phyloP scores from a whole-genome alignment of 2,888 invertebrate species.

The Agrochola macilenta region DNA sequence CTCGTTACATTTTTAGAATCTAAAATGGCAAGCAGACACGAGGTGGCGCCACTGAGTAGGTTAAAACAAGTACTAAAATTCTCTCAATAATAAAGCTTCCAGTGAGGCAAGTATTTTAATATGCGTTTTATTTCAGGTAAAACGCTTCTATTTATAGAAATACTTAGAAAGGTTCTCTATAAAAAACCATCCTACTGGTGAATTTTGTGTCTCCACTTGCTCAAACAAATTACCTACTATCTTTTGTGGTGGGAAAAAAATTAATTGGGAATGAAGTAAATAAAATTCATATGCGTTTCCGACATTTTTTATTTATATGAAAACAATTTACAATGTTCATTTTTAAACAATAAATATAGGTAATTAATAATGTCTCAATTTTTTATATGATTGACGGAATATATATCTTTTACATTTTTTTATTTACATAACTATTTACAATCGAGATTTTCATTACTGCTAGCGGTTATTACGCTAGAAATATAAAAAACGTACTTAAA shows the following conservation, averaged over 20 bases:
- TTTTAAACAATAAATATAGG: conserved; percentile 88
- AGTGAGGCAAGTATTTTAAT: too few relatives aligned
- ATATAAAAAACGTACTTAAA: conserved; percentile 81
- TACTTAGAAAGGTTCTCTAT: background rate
- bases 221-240: background rate
- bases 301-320: conserved; percentile 87
- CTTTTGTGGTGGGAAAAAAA: background rate
- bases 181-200: background rate
- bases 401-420: conserved; percentile 82
- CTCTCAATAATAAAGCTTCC: too few relatives aligned
- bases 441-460: conserved; percentile 71
- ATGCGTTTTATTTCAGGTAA: too few relatives aligned
- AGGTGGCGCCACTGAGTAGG: too few relatives aligned
- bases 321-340: conserved; percentile 87
- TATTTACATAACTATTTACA: conserved; percentile 88
- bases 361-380: conserved; percentile 82
- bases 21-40: too few relatives aligned
- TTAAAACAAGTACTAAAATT: too few relatives aligned
- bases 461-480: conserved; percentile 77
- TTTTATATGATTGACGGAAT: conserved; percentile 86
- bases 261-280: conserved; percentile 16
- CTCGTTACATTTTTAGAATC: too few relatives aligned
- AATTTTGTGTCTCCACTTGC: background rate
- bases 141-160: background rate
- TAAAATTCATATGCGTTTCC: conserved; percentile 63